A percentile compares a stretch with the other conserved stretches of the same genome.
These are phyloP conservation scores for Alfaro cultratus DNA, from an alignment of 2,797 vertebrate genomes.

Conservation along the genomic window DNA sequence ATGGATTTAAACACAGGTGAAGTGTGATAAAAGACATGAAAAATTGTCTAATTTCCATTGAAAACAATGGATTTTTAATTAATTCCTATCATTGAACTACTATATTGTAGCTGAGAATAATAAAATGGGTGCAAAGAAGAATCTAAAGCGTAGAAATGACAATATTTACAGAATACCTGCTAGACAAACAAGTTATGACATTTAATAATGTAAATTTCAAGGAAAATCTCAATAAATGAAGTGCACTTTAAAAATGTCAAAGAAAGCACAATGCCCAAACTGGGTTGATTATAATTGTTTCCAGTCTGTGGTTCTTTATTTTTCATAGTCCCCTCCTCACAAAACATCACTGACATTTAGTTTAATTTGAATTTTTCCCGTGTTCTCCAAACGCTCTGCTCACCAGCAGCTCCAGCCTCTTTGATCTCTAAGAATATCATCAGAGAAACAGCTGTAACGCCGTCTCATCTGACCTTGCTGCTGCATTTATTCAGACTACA, in stretches of 20 bases:
- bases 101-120: neutral
- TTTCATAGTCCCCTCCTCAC: slow-evolving; percentile 13
- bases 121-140: neutral
- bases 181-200: neutral
- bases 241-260: neutral
- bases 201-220: neutral
- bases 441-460: slow-evolving; percentile 28
- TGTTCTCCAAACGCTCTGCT: slow-evolving; percentile 17
- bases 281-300: slow-evolving; percentile 1
- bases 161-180: neutral
- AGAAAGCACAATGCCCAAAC: slow-evolving; percentile 1
- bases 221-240: neutral
- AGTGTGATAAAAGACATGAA: neutral
- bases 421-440: slow-evolving; percentile 25
- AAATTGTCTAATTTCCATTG: neutral
- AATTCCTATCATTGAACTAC: neutral
- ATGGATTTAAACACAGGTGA: neutral
- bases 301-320: slow-evolving; percentile 5
- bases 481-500: slow-evolving; percentile 14
- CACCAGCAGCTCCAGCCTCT: slow-evolving; percentile 22
- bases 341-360: slow-evolving; percentile 17
- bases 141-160: neutral
- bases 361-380: slow-evolving; percentile 23
- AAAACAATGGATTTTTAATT: neutral
- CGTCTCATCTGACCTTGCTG: slow-evolving; percentile 9